phyloP scores from a whole-genome alignment of 1,140 invertebrate species.

The Platyscapa corneri region DNA sequence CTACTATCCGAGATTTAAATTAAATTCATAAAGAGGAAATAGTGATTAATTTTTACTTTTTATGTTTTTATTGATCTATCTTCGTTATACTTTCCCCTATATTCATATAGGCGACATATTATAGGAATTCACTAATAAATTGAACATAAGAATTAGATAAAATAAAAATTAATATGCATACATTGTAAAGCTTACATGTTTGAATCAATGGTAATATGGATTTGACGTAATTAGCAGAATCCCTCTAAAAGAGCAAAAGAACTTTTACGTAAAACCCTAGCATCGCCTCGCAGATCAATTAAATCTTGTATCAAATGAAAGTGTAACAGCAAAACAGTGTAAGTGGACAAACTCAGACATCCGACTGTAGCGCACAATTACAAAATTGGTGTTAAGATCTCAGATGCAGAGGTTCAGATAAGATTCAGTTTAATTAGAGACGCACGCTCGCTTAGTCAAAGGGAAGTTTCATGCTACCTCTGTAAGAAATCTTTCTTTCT shows the following conservation, averaged over 20 bases:
- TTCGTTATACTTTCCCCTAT: too few relatives aligned
- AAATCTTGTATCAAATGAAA: background rate
- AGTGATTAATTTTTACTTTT: too few relatives aligned
- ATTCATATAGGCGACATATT: background rate
- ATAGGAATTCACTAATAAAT: background rate
- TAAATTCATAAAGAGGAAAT: too few relatives aligned
- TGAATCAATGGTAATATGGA: too few relatives aligned
- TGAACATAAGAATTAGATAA: background rate
- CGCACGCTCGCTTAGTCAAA: slow-evolving; percentile 22
- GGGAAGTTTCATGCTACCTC: slow-evolving; percentile 1
- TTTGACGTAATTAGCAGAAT: background rate
- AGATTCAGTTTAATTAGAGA: slow-evolving; percentile 48
- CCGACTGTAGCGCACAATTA: slow-evolving; percentile 23
- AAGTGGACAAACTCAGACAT: background rate
- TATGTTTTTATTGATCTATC: too few relatives aligned
- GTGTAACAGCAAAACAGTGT: background rate
- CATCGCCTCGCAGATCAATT: background rate
- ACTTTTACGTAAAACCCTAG: background rate
- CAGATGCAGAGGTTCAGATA: slow-evolving; percentile 47
- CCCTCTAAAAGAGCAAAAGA: background rate
- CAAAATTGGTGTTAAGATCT: slow-evolving; percentile 29
- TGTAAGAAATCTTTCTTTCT: background rate
- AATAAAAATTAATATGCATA: background rate
- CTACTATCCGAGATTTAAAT: too few relatives aligned
- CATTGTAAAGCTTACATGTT: background rate